A percentile compares a stretch with the other conserved stretches of the same genome.
Evolutionary conservation across 2,113 vertebrate species (phyloP).

Genomic region (Cheirogaleus medius): DNA sequence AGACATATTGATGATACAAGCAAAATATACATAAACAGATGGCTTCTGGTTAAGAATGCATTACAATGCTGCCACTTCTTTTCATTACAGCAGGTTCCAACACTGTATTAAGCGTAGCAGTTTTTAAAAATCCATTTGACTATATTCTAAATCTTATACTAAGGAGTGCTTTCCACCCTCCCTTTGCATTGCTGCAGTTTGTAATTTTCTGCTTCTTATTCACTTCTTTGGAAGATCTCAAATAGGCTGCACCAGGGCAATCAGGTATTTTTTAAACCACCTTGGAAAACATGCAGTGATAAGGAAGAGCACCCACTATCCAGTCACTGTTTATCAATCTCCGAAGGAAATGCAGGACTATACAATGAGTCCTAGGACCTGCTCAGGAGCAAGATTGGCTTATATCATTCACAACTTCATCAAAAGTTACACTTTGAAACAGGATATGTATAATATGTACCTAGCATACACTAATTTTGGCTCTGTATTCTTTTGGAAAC

Average conservation of each 20-base stretch:
- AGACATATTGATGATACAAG: constrained; percentile 14
- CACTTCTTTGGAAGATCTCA: constrained; percentile 44
- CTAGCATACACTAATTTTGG: neutral
- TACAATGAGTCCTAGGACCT: neutral
- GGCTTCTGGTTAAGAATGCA: neutral
- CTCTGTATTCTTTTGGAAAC: constrained; percentile 50
- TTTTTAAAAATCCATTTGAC: constrained; percentile 56
- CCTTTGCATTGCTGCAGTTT: constrained; percentile 25
- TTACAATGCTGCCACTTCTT: neutral
- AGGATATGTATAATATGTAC: neutral
- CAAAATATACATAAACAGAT: neutral
- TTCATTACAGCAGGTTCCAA: constrained; percentile 28
- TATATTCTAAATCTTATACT: constrained; percentile 24
- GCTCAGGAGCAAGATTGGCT: neutral
- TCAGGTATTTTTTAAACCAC: constrained; percentile 42
- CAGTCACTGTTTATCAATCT: neutral
- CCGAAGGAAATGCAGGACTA: neutral
- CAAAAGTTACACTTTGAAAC: constrained; percentile 22
- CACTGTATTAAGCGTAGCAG: neutral
- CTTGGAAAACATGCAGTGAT: constrained; percentile 40
- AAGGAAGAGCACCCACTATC: constrained; percentile 26
- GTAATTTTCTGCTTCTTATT: constrained; percentile 68
- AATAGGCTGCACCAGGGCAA: constrained; percentile 26
- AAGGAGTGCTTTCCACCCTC: neutral
- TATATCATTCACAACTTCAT: neutral